phyloP scores from a whole-genome alignment of 2,113 vertebrate genomes.

The Cromileptes altivelis region DNA sequence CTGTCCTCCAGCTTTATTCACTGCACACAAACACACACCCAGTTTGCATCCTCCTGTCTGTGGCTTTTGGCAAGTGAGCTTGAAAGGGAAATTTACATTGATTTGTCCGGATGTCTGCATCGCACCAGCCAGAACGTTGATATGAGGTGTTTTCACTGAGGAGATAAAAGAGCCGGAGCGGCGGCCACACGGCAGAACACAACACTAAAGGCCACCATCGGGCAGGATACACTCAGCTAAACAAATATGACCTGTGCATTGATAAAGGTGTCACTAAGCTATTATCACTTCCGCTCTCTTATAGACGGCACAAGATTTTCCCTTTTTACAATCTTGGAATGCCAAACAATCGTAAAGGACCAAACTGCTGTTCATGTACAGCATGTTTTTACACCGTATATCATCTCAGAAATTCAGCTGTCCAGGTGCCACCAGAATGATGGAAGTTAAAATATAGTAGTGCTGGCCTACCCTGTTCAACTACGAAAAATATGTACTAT shows the following conservation, averaged over 20 bases:
- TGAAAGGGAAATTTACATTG: slow-evolving; percentile 59
- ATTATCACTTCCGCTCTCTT: slow-evolving; percentile 51
- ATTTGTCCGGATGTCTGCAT: slow-evolving; percentile 65
- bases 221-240: slow-evolving; percentile 65
- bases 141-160: slow-evolving; percentile 72
- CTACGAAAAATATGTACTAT: too few species aligned
- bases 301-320: slow-evolving; percentile 33
- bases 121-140: slow-evolving; percentile 35
- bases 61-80: slow-evolving; percentile 52
- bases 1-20: slow-evolving; percentile 5
- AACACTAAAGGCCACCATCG: slow-evolving; percentile 28
- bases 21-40: slow-evolving; percentile 6
- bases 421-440: too few species aligned
- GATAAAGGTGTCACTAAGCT: slow-evolving; percentile 52
- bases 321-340: slow-evolving; percentile 34
- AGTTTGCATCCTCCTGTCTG: slow-evolving; percentile 33
- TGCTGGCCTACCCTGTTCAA: too few species aligned
- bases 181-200: slow-evolving; percentile 25
- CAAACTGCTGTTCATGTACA: fast-evolving
- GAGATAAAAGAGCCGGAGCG: slow-evolving; percentile 60
- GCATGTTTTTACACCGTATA: neutral
- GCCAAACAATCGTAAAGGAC: neutral
- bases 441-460: too few species aligned
- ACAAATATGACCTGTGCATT: slow-evolving; percentile 46
- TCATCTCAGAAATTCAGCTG: too few species aligned